Conservation (phyloP, 2,113 vertebrate genomes). For the Catharus fuscescens region DNA sequence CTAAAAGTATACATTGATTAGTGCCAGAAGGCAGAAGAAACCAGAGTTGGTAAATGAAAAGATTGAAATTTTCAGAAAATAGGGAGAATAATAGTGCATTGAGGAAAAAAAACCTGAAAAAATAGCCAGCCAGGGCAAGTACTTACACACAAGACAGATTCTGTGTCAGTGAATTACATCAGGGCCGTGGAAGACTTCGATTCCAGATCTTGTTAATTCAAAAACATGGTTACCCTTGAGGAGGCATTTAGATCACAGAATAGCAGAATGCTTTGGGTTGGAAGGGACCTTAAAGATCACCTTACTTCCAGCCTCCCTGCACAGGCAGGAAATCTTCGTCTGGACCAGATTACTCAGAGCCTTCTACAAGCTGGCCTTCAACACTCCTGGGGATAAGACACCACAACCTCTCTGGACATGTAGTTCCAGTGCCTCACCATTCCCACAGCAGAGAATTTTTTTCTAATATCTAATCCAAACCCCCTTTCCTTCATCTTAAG, state of each 20-base stretch:
- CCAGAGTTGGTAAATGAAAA: neutral
- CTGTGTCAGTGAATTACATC: neutral
- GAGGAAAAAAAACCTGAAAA: neutral
- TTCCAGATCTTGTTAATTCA: neutral
- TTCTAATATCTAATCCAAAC: neutral
- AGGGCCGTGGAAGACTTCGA: neutral
- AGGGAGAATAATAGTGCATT: neutral
- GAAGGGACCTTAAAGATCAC: neutral
- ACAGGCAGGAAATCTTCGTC: neutral
- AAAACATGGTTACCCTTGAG: neutral
- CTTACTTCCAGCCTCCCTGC: neutral
- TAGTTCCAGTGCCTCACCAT: neutral
- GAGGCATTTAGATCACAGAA: neutral
- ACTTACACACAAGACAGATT: neutral
- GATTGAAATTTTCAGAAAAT: neutral
- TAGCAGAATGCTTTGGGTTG: neutral
- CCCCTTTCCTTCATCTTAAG: neutral
- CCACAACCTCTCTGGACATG: neutral
- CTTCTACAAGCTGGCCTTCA: neutral
- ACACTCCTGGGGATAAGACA: too few species aligned
- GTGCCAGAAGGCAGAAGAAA: neutral
- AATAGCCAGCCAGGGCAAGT: neutral
- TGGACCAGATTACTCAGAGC: neutral
- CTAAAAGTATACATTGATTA: neutral
- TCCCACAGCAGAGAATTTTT: neutral